Base-by-base conservation (phyloP, 2,113 vertebrate genomes). In the Lepus timidus region DNA sequence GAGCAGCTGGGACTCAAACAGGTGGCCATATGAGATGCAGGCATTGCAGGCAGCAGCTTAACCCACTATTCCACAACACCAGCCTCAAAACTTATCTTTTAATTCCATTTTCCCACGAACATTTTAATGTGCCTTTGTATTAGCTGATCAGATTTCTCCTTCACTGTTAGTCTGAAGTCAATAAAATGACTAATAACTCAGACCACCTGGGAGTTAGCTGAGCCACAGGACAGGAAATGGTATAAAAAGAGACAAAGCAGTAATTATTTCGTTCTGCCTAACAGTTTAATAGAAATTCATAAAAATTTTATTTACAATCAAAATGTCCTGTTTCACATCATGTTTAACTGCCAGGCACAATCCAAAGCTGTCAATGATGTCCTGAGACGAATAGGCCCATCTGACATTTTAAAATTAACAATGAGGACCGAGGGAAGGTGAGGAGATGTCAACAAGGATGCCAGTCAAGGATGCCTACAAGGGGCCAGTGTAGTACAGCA, bases 331-430 rank as follows among this genome's bases (percentile, higher is more conserved):
- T 58, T 85, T 85, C 44, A 25, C 80, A 55, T 74, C 19, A 19
- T 71, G 29, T 71, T 62, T 55, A 39, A 87, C 55, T 65, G 23
- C 22, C 78, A 82, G 25, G 29, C 23, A 79, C 8, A 85, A 49
- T 89, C 70, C 55, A 29, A 94, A 83, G 23, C 25, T 82, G 88
- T 62, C 29, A 88, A 67, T 49, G 58, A 33, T 83, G 85, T 49
- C n/a, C 85, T 49, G 22, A 89, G 61, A 61, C 49, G 44, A 74
- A 81, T 2, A 4, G 31, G 44, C 3, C 31, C 65, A 81, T 44
- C 64, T 51, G 44, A 33, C 51, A 79, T 85, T 87, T 74, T 67
- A 29, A 67, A 74, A 79, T 79, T 22, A 55, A 67, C 67, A 65
- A 58, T 74, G 16, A 49, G n/a, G 29, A 39, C 12, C 76, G 62